Base-by-base conservation (phyloP, 1,140 invertebrate genomes). In the Linepithema humile region DNA sequence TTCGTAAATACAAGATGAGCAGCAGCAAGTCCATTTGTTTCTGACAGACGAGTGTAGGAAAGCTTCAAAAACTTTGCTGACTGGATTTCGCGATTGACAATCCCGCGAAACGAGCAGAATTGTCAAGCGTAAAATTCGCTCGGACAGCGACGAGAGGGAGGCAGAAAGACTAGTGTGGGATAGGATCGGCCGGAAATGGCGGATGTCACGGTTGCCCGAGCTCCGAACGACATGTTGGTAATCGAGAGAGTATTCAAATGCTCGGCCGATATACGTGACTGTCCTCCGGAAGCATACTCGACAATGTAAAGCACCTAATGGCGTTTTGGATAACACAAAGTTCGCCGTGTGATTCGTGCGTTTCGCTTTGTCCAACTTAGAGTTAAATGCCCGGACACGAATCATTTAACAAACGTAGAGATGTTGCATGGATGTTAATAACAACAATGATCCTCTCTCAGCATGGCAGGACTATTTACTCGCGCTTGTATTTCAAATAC, bases 201-300 rank as follows among this genome's bases (percentile, higher is more conserved):
- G 69, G 69, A 85, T 77, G 82, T 85, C 83, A 64, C 85, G 64
- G 67, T 88, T 86, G 70, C 75, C 60, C 82, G 65, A 78, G 72
- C 77, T 75, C 67, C 83, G 84, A 87, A 88, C 83, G 82, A 88
- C 87, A 84, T 83, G 78, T 83, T 67, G 82, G 77, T 88, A 88
- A 88, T 88, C 85, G 83, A 88, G 78, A 70, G 75, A 70, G 82
- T 86, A 88, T 88, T 88, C 87, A 84, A 88, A 88, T 88, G 80
- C 83, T 86, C 84, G 74, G 85, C 70, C 77, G 75, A 86, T 85
- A n/a, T n/a, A 88, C 87, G 85, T 87, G 82, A 84, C 85, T 78
- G 62, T 87, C 55, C 84, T 87, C 45, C 59, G 55, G 64, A 74
- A 62, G 59, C 55, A 38, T 62, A 64, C 70, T 59, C 64, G 40